Base-by-base conservation (phyloP, 2,113 vertebrate genomes). In the Parus major region DNA sequence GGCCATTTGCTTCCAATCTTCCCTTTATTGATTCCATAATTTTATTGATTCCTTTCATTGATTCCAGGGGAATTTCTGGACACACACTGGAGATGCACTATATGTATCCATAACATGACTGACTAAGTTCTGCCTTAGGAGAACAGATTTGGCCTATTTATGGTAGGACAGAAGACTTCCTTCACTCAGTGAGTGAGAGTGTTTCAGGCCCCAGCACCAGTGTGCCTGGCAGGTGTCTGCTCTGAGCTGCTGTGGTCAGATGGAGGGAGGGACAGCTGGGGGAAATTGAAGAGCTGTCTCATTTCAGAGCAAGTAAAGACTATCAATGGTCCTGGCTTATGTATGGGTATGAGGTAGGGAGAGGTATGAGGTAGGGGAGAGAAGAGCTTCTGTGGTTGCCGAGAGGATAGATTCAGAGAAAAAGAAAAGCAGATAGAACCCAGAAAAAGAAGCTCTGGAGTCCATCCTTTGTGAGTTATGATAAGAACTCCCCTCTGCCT, bases 191-290 rank as follows among this genome's bases (percentile, higher is more conserved):
- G 35, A 60, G 7, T 12, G 23, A 20, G 36, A 39, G 7, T 10
- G 7, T 81, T 86, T 46, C 46, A 78, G 35, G 14, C 49, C n/a
- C 19, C 29, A 61, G 27, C 8, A n/a, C 22, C 33, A 33, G 9
- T 2, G 15, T 70, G 8, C 12, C 10, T 33, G 33, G 18, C 35
- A n/a, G 4, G 5, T 39, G 8, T 57, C 31, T 86, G 21, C 24
- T 63, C n/a, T 66, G 44, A 73, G 23, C 2, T 12, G 47, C 33
- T 5, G 2, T 6, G 35, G 47, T 66, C 23, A 39, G 42, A 63
- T 2, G 13, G 42, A 89, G 5, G 22, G 14, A 87, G 49, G 25
- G 9, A 10, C 0, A 3, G 4, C 27, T 11, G 15, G 2, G 9
- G 33, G 19, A 79, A 75, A 85, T 4, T 46, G 55, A 84, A 69